Evolutionary conservation across 1,140 invertebrate genomes (phyloP).

Genomic region (Pogonognathellus flavescens): DNA sequence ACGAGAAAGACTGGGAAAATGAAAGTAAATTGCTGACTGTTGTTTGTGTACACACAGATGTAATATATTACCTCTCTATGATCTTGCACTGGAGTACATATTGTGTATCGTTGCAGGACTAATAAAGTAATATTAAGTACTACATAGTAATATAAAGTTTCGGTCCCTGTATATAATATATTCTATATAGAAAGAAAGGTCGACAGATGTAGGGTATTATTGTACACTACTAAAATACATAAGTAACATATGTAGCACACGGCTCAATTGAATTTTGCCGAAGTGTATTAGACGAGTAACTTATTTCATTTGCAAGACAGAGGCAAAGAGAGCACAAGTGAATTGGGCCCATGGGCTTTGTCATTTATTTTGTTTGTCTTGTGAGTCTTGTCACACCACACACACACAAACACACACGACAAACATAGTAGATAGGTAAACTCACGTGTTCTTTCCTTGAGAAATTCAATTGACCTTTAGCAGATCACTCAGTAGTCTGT

Average conservation of each 20-base stretch:
- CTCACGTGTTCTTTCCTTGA: conserved; percentile 11
- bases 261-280: conserved; percentile 2
- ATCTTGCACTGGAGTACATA: no score
- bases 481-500: background rate
- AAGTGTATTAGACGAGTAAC: conserved; percentile 14
- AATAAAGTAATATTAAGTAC: no score
- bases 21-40: no score
- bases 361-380: conserved; percentile 47
- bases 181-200: background rate
- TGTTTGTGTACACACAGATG: no score
- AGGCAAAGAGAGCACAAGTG: conserved; percentile 18
- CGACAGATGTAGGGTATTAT: no score
- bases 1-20: no score
- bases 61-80: no score
- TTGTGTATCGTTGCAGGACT: no score
- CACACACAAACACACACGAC: no score
- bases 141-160: no score
- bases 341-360: conserved; percentile 45
- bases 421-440: no score
- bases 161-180: no score
- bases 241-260: background rate
- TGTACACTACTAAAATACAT: background rate
- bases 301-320: conserved; percentile 18
- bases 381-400: conserved; percentile 31
- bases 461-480: conserved; percentile 47